These are phyloP conservation scores for Jaculus jaculus DNA, from an alignment of 2,113 vertebrate species.

Conservation along the genomic window DNA sequence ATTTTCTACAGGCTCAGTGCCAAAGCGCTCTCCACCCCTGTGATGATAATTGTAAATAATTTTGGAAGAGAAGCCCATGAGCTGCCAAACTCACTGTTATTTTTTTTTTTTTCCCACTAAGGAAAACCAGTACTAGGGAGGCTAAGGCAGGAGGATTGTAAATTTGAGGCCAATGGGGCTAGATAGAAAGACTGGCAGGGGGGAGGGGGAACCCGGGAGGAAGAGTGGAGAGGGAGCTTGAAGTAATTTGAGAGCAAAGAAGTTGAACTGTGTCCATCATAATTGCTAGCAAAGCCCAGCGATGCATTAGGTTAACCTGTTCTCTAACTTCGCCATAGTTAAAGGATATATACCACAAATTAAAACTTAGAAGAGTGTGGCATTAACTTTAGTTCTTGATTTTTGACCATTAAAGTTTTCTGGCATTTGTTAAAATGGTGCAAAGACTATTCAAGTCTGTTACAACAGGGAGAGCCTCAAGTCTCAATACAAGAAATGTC, in stretches of 20 bases:
- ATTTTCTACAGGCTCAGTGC: neutral
- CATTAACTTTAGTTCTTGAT: neutral
- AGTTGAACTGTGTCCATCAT: neutral
- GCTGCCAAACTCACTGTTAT: neutral
- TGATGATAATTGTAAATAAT: neutral
- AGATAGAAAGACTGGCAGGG: neutral
- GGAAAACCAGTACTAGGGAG: neutral
- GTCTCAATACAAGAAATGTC: neutral
- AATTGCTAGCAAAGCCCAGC: neutral
- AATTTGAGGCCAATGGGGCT: neutral
- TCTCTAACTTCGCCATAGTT: neutral
- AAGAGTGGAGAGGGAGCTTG: neutral
- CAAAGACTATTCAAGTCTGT: neutral
- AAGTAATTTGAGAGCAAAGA: neutral
- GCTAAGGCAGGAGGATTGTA: neutral
- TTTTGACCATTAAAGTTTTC: neutral
- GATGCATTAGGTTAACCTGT: neutral
- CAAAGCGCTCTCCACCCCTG: neutral
- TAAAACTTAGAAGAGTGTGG: neutral
- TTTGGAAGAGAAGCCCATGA: neutral
- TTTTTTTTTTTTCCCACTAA: neutral
- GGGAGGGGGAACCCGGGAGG: neutral
- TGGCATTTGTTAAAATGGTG: conserved; percentile 4
- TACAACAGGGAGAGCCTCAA: neutral
- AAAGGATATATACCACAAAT: neutral